Base-by-base conservation (phyloP, 2,797 vertebrate species). In the Buceros bicornis region DNA sequence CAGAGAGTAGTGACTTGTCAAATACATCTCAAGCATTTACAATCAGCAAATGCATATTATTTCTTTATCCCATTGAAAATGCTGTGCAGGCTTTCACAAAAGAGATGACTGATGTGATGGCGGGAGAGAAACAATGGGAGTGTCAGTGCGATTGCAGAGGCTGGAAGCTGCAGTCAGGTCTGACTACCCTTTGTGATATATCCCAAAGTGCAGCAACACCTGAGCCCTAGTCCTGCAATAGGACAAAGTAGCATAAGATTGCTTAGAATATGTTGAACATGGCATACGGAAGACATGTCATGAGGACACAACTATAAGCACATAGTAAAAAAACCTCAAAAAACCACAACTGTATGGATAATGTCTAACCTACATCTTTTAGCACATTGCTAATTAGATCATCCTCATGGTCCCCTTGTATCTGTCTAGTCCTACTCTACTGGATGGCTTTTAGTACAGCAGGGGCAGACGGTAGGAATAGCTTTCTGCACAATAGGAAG, bases 281-380 rank as follows among this genome's bases (percentile, higher is more conserved):
- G 73, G 73, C 4, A 14, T 24, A 16, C 3, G 7, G 16, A 64
- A 16, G 31, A 62, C 0, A 6, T 17, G 17, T 22, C 47, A 62
- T 8, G 20, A 51, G 33, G 53, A 60, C 16, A 25, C 7, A 53
- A 31, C 4, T 0, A 0, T 37, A 56, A 74, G 17, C 28, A 45
- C 25, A 12, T 3, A 40, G 22, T n/a, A 48, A 72, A 87, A 87
- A 33, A 33, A 33, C 33, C 33, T 33, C 33, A 33, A 33, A 33
- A 89, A 57, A 51, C 50, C 3, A 4, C 8, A 62, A 29, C 21
- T 28, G 8, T 6, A 14, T 26, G 42, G 31, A 50, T 7, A 47
- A 24, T n/a, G 9, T 25, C 33, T 57, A 64, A 20, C 5, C 21
- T 24, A 50, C n/a, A 54, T 4, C 10, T 13, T 77, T 79, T 35